Conservation (phyloP, 1,140 invertebrate genomes). For the Drosophila pruinosa region DNA sequence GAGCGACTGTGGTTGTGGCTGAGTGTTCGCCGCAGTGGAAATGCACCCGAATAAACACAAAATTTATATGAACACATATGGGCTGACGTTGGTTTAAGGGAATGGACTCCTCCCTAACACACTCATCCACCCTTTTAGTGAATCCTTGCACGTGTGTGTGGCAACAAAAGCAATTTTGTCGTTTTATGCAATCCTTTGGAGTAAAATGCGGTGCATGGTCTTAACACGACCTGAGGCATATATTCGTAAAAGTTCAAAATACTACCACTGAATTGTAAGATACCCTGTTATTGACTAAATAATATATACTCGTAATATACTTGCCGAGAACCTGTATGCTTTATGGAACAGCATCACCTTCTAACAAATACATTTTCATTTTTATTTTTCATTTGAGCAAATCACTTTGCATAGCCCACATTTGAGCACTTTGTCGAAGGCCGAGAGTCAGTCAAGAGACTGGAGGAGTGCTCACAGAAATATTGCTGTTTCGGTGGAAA, state of each 20-base stretch:
- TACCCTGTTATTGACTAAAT: constrained; percentile 1
- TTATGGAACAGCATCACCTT: neutral
- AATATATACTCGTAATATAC: neutral
- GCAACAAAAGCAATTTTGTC: constrained; percentile 72
- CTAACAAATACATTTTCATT: constrained; percentile 46
- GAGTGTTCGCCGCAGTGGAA: constrained; percentile 72
- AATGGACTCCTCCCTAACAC: neutral
- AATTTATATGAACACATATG: constrained; percentile 76
- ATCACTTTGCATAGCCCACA: constrained; percentile 63
- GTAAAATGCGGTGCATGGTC: constrained; percentile 29
- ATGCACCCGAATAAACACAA: constrained; percentile 80
- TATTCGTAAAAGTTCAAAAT: constrained; percentile 32
- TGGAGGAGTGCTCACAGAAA: constrained; percentile 3
- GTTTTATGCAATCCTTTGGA: constrained; percentile 66
- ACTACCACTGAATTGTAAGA: neutral
- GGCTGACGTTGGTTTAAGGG: constrained; percentile 52
- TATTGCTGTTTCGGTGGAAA: constrained; percentile 14
- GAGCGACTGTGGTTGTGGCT: constrained; percentile 46
- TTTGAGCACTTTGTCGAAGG: constrained; percentile 60
- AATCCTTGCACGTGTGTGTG: constrained; percentile 44
- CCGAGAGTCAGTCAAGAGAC: neutral
- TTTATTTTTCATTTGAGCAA: constrained; percentile 59
- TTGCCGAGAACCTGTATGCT: neutral
- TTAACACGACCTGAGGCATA: constrained; percentile 39
- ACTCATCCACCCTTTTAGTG: neutral